Conservation (phyloP, 2,888 invertebrate species). For the Apantesis nais region DNA sequence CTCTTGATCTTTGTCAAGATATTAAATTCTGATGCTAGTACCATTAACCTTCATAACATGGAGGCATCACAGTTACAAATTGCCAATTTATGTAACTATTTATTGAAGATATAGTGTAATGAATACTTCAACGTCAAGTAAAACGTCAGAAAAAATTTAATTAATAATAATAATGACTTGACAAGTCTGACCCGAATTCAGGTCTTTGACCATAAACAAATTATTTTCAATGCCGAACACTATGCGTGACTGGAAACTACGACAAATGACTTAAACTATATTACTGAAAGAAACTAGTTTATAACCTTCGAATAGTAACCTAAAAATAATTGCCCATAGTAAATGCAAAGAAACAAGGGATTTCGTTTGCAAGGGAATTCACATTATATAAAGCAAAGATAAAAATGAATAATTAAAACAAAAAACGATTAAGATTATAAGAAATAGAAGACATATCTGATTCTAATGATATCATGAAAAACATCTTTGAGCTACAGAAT, state of each 20-base stretch:
- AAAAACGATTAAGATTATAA: no score
- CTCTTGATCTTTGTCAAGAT: no score
- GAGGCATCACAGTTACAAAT: neutral
- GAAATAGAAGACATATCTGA: neutral
- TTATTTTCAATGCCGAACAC: slow-evolving; percentile 23
- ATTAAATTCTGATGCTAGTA: neutral
- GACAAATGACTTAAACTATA: slow-evolving; percentile 18
- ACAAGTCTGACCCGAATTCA: slow-evolving; percentile 23
- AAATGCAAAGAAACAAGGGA: neutral
- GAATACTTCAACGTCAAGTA: slow-evolving; percentile 12
- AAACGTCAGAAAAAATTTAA: slow-evolving; percentile 12
- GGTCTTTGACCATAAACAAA: slow-evolving; percentile 28
- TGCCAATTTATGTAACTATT: neutral
- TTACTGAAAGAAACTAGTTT: slow-evolving; percentile 2
- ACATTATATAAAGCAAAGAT: neutral
- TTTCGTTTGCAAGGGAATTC: neutral
- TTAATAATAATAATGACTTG: slow-evolving; percentile 13
- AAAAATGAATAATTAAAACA: neutral
- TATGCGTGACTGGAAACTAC: slow-evolving; percentile 24
- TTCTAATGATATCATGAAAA: neutral
- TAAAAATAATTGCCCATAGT: neutral
- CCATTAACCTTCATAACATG: neutral
- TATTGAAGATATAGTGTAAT: neutral
- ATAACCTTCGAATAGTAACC: neutral
- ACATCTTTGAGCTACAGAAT: neutral